A percentile compares a stretch with the other conserved stretches of the same genome.
These are phyloP conservation scores for Ophion costatus DNA, from an alignment of 2,888 invertebrate species.

Conservation along the genomic window DNA sequence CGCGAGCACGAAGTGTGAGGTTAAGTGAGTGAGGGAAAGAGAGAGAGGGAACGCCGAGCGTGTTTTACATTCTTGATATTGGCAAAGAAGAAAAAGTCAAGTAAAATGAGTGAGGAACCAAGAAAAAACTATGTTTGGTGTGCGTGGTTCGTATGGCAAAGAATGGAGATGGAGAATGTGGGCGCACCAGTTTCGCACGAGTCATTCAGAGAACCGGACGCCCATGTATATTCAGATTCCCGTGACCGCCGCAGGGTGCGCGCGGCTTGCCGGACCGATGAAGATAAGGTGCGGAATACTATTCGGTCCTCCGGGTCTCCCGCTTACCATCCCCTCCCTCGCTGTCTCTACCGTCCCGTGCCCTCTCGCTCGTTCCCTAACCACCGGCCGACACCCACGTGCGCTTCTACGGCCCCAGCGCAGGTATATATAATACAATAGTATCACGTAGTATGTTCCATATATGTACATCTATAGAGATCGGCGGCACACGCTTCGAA, in stretches of 20 bases:
- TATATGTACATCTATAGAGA: slow-evolving; percentile 29
- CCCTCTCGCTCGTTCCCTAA: slow-evolving; percentile 20
- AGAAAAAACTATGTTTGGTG: slow-evolving; percentile 16
- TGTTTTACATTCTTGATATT: slow-evolving; percentile 67
- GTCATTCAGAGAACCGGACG: slow-evolving; percentile 73
- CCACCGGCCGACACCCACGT: slow-evolving; percentile 52
- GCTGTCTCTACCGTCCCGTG: not conserved
- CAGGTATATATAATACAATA: slow-evolving; percentile 34
- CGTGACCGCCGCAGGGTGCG: slow-evolving; percentile 50
- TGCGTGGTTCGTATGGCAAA: slow-evolving; percentile 20
- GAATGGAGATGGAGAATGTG: slow-evolving; percentile 73
- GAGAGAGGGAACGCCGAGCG: slow-evolving; percentile 12
- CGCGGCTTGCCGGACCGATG: slow-evolving; percentile 50
- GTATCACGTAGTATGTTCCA: slow-evolving; percentile 31
- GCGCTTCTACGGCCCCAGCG: slow-evolving; percentile 37
- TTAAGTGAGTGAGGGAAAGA: not conserved
- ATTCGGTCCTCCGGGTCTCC: slow-evolving; percentile 34
- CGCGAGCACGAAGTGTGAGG: slow-evolving; percentile 16
- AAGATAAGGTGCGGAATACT: slow-evolving; percentile 59
- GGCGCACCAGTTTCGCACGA: slow-evolving; percentile 78
- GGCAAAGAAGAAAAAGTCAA: slow-evolving; percentile 9
- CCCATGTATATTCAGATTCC: slow-evolving; percentile 70
- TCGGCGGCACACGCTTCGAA: not conserved
- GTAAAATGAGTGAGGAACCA: not conserved
- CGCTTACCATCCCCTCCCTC: slow-evolving; percentile 32